phyloP scores from a whole-genome alignment of 2,113 vertebrate species.

The Sturnira hondurensis region DNA sequence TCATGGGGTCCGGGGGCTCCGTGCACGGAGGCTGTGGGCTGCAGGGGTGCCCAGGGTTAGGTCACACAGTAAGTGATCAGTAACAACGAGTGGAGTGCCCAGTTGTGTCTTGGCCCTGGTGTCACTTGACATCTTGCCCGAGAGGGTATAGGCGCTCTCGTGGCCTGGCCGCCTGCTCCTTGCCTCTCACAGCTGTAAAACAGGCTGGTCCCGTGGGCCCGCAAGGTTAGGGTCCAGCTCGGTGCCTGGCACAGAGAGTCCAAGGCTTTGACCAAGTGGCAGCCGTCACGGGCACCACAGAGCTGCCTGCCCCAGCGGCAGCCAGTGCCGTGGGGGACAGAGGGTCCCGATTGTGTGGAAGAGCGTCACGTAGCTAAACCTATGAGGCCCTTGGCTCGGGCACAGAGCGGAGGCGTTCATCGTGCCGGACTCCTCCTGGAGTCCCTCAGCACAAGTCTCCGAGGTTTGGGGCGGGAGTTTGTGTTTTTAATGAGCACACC shows the following conservation, averaged over 20 bases:
- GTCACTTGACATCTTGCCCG: neutral
- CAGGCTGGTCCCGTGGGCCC: no score
- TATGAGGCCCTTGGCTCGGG: neutral
- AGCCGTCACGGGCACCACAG: fast-evolving
- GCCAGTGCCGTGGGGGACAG: fast-evolving
- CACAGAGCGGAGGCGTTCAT: neutral
- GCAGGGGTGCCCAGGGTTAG: neutral
- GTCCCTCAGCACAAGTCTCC: neutral
- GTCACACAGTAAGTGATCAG: neutral
- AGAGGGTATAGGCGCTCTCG: fast-evolving
- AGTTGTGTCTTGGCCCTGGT: neutral
- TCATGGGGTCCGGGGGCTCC: neutral
- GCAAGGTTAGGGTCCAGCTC: no score
- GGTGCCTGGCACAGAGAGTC: neutral
- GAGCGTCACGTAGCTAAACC: fast-evolving
- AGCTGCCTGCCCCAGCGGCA: fast-evolving
- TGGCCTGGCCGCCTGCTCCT: no score
- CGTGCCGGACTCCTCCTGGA: fast-evolving
- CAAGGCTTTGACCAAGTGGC: neutral
- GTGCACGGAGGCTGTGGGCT: neutral
- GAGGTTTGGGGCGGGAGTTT: neutral
- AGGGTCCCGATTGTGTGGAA: neutral
- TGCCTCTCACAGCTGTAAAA: no score
- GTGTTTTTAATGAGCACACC: neutral
- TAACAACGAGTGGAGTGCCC: fast-evolving